These are phyloP conservation scores for Drosophila mimica DNA, from an alignment of 2,888 invertebrate species.

Conservation along the genomic window DNA sequence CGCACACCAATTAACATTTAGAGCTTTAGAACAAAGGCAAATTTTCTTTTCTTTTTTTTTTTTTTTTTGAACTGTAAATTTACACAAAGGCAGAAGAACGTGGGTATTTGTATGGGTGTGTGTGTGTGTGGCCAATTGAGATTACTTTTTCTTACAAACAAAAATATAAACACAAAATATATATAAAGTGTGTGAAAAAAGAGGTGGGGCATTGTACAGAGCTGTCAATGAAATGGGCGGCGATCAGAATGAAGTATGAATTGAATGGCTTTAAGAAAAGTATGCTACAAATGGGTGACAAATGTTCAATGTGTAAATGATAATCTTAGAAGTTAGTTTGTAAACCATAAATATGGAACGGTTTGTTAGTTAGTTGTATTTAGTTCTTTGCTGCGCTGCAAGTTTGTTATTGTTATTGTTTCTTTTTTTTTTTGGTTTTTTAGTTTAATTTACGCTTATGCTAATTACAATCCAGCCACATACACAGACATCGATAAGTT, in stretches of 20 bases:
- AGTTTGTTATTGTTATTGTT: conserved; percentile 34
- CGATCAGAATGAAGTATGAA: not conserved
- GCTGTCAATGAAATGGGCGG: not conserved
- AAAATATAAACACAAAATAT: conserved; percentile 6
- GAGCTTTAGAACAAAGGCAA: conserved; percentile 62
- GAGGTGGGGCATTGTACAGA: conserved; percentile 36
- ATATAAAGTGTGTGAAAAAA: conserved; percentile 10
- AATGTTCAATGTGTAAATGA: conserved; percentile 37
- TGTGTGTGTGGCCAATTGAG: conserved; percentile 22
- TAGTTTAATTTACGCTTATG: conserved; percentile 63
- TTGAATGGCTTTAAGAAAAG: conserved; percentile 3
- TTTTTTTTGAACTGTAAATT: conserved; percentile 36
- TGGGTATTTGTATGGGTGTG: conserved; percentile 2
- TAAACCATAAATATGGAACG: conserved; percentile 59
- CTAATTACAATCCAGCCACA: conserved; percentile 79
- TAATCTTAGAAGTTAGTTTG: conserved; percentile 60
- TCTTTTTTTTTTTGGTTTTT: conserved; percentile 17
- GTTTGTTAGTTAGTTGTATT: conserved; percentile 60
- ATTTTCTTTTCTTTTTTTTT: conserved; percentile 1
- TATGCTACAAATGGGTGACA: conserved; percentile 41
- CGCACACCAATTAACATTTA: conserved; percentile 78
- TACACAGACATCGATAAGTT: conserved; percentile 64
- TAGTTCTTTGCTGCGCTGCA: conserved; percentile 40
- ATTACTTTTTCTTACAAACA: conserved; percentile 25
- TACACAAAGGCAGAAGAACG: conserved; percentile 40